These are phyloP conservation scores for Dioctria linearis DNA, from an alignment of 2,888 invertebrate species.

Conservation along the genomic window DNA sequence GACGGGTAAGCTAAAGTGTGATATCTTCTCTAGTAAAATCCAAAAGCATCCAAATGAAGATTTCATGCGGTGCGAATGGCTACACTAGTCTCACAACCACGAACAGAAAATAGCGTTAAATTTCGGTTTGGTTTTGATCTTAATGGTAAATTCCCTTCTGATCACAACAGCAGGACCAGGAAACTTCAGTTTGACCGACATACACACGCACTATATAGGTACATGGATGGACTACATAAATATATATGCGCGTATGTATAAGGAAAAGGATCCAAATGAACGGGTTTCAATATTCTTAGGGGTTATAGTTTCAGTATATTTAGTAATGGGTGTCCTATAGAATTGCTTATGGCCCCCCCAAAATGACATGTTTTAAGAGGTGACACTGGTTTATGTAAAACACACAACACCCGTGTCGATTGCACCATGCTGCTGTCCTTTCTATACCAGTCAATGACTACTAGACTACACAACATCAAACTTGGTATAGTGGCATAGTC, in stretches of 20 bases:
- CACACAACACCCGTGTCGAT: slow-evolving; percentile 58
- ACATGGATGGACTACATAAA: too few species aligned
- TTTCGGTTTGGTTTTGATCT: slow-evolving; percentile 13
- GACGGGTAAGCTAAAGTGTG: slow-evolving; percentile 30
- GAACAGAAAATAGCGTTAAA: slow-evolving; percentile 5
- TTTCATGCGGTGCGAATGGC: slow-evolving; percentile 45
- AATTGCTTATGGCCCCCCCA: slow-evolving; percentile 38
- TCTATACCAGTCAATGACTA: background rate
- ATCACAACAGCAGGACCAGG: background rate
- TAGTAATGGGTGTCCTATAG: slow-evolving; percentile 6
- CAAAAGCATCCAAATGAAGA: slow-evolving; percentile 36
- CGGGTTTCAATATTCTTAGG: background rate
- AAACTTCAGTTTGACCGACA: background rate
- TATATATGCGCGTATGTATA: background rate
- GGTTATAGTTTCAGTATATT: slow-evolving; percentile 12
- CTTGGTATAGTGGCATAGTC: slow-evolving; percentile 1
- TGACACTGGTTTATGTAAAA: slow-evolving; percentile 60
- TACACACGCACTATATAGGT: too few species aligned
- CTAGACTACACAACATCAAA: background rate
- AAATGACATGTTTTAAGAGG: slow-evolving; percentile 58
- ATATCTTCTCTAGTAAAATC: slow-evolving; percentile 31
- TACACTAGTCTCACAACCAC: background rate
- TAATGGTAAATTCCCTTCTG: background rate
- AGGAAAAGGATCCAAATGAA: slow-evolving; percentile 16
- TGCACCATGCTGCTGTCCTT: slow-evolving; percentile 38